A percentile compares a stretch with the other conserved stretches of the same genome.
Conservation (phyloP, 2,113 vertebrate genomes). For the Amazona guildingii region DNA sequence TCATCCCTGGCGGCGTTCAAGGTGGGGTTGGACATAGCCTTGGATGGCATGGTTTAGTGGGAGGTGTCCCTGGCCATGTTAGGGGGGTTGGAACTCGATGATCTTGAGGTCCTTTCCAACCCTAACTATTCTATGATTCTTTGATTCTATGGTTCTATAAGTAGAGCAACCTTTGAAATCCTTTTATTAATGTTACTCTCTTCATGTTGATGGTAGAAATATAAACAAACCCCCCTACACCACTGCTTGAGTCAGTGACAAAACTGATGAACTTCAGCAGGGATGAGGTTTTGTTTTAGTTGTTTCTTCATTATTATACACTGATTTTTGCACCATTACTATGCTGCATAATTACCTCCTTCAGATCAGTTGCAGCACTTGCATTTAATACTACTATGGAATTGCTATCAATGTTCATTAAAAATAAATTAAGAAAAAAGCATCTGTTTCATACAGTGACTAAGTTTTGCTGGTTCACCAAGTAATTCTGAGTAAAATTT, state of each 20-base stretch:
- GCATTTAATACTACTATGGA: not conserved
- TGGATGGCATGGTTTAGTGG: no score
- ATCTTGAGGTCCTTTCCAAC: no score
- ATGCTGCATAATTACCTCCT: not conserved
- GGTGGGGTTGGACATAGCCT: no score
- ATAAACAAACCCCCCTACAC: fast-evolving
- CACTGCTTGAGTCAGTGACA: not conserved
- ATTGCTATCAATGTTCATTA: not conserved
- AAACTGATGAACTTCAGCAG: not conserved
- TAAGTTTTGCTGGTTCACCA: not conserved
- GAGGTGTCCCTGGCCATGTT: no score
- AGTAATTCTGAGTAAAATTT: not conserved
- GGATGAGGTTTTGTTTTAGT: not conserved
- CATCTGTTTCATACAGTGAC: not conserved
- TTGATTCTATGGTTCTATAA: no score
- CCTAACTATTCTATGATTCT: no score
- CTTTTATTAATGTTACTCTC: not conserved
- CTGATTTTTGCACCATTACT: not conserved
- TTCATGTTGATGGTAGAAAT: not conserved
- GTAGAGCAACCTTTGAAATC: fast-evolving
- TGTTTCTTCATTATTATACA: not conserved
- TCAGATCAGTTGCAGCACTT: not conserved
- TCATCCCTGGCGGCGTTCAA: no score
- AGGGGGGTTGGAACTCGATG: no score
- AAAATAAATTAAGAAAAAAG: not conserved